Evolutionary conservation across 2,113 vertebrate species (phyloP), one percentile per base, ranked within the genome.

Genomic region (Malurus elegans): DNA sequence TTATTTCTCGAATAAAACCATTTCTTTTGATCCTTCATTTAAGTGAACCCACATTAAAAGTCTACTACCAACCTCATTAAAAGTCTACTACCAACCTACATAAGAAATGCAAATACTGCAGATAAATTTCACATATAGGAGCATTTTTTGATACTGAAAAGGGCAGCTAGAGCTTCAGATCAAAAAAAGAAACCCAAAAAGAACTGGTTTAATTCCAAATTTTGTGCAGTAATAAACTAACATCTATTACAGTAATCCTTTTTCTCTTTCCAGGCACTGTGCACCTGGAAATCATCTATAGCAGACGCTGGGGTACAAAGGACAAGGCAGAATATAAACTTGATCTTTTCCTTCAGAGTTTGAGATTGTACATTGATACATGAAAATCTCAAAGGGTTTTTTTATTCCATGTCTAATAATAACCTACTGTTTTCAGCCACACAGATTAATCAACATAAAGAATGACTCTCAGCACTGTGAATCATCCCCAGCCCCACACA

Each of bases 401-500:
- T 78, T 75, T 26, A 85, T 86, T 72, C 58, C 16, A n/a, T 10
- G 26, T 9, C 71, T 91, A 93, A 96, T 95, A 96, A 92, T 93
- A 94, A 88, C 73, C 85, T 32, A 70, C 72, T 94, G 95, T 97
- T 96, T 96, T 86, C 88, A 86, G 85, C 31, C 92, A 78, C 88
- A 79, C 76, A 88, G 83, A 93, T 95, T 96, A 83, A 95, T 92
- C 92, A 94, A 90, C 79, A 95, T 79, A 90, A 93, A 93, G 86
- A 94, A 87, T 87, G 92, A 95, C 74, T 94, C 16, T 51, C 58
- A 80, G 95, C 69, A 32, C 76, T 94, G 87, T 96, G 94, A 97
- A 95, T 97, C 96, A 97, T 94, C 65, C 83, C 79, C 91, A 95
- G 84, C 61, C 66, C 50, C 66, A 94, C 94, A 97, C 89, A 95